Evolutionary conservation across 2,888 invertebrate genomes (phyloP).

Genomic region (Micoletzkya japonica): DNA sequence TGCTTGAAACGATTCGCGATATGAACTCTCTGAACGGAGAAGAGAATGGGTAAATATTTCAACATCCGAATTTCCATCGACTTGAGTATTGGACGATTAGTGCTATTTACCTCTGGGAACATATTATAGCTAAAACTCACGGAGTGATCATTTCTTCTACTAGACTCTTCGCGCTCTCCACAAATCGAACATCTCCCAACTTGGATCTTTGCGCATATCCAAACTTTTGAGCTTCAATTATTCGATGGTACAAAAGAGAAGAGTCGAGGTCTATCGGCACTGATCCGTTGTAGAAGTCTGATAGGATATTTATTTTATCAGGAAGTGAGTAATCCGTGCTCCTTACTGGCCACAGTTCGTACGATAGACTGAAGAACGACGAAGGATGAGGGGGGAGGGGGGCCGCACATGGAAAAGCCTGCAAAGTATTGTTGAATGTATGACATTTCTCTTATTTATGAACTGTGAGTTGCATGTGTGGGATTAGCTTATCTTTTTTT

Average conservation of each 20-base stretch:
- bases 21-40: slow-evolving; percentile 44
- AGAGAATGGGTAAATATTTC: too few relatives aligned
- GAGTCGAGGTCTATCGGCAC: slow-evolving; percentile 52
- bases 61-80: too few relatives aligned
- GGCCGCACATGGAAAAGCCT: slow-evolving; percentile 76
- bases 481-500: too few relatives aligned
- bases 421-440: slow-evolving; percentile 18
- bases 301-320: not conserved
- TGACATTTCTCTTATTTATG: not conserved
- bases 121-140: slow-evolving; percentile 30
- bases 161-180: slow-evolving; percentile 74
- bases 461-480: too few relatives aligned
- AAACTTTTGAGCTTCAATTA: slow-evolving; percentile 87
- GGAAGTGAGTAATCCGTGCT: not conserved
- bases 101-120: too few relatives aligned
- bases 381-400: slow-evolving; percentile 86
- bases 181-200: slow-evolving; percentile 75
- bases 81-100: too few relatives aligned
- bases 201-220: slow-evolving; percentile 76
- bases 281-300: slow-evolving; percentile 53
- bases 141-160: slow-evolving; percentile 73
- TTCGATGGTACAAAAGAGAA: slow-evolving; percentile 76
- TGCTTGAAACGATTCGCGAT: slow-evolving; percentile 46
- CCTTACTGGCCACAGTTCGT: slow-evolving; percentile 74
- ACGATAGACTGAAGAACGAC: slow-evolving; percentile 80